These are phyloP conservation scores for Pitangus sulphuratus DNA, from an alignment of 2,797 vertebrate genomes.

Conservation along the genomic window DNA sequence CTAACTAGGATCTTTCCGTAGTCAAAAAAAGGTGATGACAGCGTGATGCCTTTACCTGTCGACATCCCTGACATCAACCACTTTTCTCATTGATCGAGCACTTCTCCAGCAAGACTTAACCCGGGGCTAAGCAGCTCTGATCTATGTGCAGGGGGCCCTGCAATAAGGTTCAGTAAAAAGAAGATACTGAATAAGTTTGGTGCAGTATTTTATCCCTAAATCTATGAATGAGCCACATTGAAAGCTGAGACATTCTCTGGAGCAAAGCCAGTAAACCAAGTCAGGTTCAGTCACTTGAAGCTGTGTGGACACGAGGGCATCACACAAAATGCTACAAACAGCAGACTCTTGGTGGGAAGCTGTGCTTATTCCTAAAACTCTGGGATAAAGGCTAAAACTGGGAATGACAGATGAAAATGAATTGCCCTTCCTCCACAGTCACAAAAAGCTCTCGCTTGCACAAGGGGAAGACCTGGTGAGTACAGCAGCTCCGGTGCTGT, in stretches of 20 bases:
- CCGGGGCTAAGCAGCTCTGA: not conserved
- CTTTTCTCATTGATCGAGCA: slow-evolving; percentile 15
- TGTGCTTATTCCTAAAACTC: not conserved
- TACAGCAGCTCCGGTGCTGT: not conserved
- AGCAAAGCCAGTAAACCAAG: not conserved
- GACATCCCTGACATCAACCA: not conserved
- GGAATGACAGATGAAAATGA: not conserved
- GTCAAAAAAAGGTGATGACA: slow-evolving; percentile 41
- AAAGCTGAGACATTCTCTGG: not conserved
- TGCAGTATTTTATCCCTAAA: not conserved
- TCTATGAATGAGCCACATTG: not conserved
- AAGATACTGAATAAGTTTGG: not conserved
- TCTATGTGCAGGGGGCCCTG: not conserved
- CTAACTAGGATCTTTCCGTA: not conserved
- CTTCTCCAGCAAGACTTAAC: not conserved
- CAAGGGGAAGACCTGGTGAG: rapidly evolving
- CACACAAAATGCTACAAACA: rapidly evolving
- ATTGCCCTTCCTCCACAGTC: not conserved
- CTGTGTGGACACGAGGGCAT: rapidly evolving
- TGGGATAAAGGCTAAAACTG: not conserved
- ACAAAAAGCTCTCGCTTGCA: not conserved
- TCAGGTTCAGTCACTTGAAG: not conserved
- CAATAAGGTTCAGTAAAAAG: not conserved
- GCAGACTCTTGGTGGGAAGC: not conserved
- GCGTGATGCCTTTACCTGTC: not conserved